Conservation (phyloP, 1,140 invertebrate genomes). For the Atta colombica region DNA sequence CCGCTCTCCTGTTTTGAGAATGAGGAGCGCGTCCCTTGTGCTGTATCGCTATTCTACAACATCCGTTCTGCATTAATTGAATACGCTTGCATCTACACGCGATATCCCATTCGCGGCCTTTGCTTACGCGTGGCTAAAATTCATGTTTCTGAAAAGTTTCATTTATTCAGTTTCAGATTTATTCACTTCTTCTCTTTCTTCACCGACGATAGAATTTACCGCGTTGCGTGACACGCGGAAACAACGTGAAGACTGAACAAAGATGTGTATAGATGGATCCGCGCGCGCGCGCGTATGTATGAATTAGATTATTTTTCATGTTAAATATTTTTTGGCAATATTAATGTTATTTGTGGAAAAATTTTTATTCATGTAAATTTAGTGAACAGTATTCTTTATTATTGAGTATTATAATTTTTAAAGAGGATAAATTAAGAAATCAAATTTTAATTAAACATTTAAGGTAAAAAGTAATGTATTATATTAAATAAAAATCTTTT, state of each 20-base stretch:
- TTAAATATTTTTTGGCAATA: conserved; percentile 8
- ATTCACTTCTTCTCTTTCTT: neutral
- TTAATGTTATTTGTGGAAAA: neutral
- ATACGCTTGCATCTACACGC: conserved; percentile 64
- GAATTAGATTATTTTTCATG: conserved; percentile 14
- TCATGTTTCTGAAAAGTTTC: conserved; percentile 45
- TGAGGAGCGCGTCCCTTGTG: conserved; percentile 53
- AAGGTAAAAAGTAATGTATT: too few relatives aligned
- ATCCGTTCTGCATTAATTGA: conserved; percentile 72
- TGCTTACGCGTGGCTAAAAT: conserved; percentile 24
- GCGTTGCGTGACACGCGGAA: conserved; percentile 20
- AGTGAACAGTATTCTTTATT: neutral
- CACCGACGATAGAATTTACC: neutral
- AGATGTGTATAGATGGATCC: neutral
- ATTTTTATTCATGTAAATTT: neutral
- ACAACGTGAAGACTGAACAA: neutral
- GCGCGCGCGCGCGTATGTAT: neutral
- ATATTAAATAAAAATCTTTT: conserved; percentile 2
- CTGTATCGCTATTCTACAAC: conserved; percentile 63
- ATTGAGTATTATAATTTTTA: neutral
- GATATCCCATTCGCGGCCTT: conserved; percentile 39
- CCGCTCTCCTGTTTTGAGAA: conserved; percentile 65
- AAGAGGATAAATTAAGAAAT: too few relatives aligned
- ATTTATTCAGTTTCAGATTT: conserved; percentile 41
- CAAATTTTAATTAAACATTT: conserved; percentile 3